Evolutionary conservation across 1,140 invertebrate genomes (phyloP), one percentile per base, ranked within the genome.

Genomic region (Gryllus bimaculatus): DNA sequence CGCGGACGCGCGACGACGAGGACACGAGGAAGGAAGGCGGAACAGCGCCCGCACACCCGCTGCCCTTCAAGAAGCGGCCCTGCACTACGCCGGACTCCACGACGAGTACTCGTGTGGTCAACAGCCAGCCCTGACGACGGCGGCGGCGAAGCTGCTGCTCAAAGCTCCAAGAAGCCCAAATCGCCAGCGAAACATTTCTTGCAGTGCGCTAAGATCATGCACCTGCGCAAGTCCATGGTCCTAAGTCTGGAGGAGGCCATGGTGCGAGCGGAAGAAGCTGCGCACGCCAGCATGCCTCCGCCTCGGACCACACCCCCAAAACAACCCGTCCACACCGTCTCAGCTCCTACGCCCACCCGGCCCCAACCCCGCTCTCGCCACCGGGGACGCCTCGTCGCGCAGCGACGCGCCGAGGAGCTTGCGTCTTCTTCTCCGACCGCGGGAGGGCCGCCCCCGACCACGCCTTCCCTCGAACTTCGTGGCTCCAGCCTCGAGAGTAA

Each of bases 211-310:
- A 83, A 83, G 80, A 82, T 81, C 13, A 81, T 91, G 87, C 91
- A 91, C 84, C 88, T 91, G 81, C 84, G 90, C 8, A 91, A 89
- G 80, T 88, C 89, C 80, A 85, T 91, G 81, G 89, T 89, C 15
- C 88, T 88, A 82, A 85, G 89, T n/a, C 79, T 89, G 89, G 81
- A 86, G 86, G 75, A 84, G 80, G 54, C 10, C 54, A 13, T 66
- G 54, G 54, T 66, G 49, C 54, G 18, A 13, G 54, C 54, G 54
- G 2, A 10, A 13, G 54, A 66, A 66, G 54, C 10, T 66, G 10
- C 10, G 54, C 10, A 13, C 54, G 54, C 10, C 18, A 66, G 54
- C 26, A 39, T 3, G 54, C 54, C 10, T 10, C 54, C 10, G 54
- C 54, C 10, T 13, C 18, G 54, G 18, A 66, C 2, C 54, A 66